phyloP scores from a whole-genome alignment of 2,113 vertebrate species.

The Ranitomeya variabilis region DNA sequence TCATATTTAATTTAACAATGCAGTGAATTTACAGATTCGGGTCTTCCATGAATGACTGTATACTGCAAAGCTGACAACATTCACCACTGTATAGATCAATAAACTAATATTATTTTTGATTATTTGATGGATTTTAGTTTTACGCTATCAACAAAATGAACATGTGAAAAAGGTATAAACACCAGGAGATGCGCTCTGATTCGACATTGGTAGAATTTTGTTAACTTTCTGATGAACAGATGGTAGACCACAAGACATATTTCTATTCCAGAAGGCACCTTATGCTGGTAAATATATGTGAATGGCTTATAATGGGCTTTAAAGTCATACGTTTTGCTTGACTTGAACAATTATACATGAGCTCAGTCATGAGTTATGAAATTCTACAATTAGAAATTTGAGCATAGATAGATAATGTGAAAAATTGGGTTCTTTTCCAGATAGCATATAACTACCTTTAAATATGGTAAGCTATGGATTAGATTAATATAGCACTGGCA shows the following conservation, averaged over 20 bases:
- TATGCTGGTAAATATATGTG: slow-evolving; percentile 9
- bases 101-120: neutral
- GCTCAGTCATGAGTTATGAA: neutral
- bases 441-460: neutral
- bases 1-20: no score
- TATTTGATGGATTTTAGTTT: neutral
- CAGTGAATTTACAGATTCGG: no score
- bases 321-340: neutral
- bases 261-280: slow-evolving; percentile 21
- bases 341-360: neutral
- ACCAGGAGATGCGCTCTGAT: neutral
- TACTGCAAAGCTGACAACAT: neutral
- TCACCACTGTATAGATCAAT: neutral
- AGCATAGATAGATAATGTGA: neutral
- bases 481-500: neutral
- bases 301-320: neutral
- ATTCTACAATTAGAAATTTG: neutral
- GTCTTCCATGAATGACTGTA: neutral
- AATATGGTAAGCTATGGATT: neutral
- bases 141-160: neutral
- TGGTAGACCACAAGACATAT: slow-evolving; percentile 24
- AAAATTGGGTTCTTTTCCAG: neutral
- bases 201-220: slow-evolving; percentile 4
- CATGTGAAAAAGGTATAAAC: neutral
- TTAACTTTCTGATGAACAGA: slow-evolving; percentile 25